Conservation (phyloP, 2,888 invertebrate species). For the Thalpophila matura region DNA sequence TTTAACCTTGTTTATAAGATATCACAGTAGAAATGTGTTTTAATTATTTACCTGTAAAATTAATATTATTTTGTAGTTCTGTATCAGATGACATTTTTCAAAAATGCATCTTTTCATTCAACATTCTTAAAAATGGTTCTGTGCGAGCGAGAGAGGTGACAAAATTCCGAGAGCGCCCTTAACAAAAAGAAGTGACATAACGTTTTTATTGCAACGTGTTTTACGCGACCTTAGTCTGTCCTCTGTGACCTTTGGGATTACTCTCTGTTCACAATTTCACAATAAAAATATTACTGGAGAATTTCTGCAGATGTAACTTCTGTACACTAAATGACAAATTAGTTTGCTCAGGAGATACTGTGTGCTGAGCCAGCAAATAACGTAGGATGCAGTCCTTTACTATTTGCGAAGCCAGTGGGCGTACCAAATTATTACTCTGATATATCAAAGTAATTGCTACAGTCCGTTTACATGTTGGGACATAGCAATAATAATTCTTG, state of each 20-base stretch:
- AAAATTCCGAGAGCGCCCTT: no score
- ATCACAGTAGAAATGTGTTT: no score
- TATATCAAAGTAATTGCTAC: conserved; percentile 15
- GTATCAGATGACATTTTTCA: no score
- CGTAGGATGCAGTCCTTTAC: conserved; percentile 9
- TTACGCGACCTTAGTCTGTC: neutral
- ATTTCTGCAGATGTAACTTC: neutral
- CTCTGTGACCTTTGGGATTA: conserved; percentile 12
- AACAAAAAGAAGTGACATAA: neutral
- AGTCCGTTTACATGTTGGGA: conserved; percentile 8
- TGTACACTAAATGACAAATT: conserved; percentile 23
- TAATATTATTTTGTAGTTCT: no score
- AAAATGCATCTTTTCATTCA: no score
- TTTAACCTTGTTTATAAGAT: no score
- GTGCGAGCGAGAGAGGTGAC: no score
- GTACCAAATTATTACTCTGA: conserved; percentile 1
- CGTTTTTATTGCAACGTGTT: conserved; percentile 1
- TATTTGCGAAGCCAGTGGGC: neutral
- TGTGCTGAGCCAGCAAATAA: conserved; percentile 13
- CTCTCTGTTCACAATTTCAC: conserved; percentile 7
- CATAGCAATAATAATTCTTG: neutral
- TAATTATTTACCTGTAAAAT: no score
- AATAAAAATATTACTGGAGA: conserved; percentile 12
- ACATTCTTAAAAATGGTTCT: no score
- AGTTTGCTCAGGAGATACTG: conserved; percentile 27